A percentile compares a stretch with the other conserved stretches of the same genome.
Evolutionary conservation across 2,888 invertebrate genomes (phyloP).

Genomic region (Carpatolechia fugitivella): DNA sequence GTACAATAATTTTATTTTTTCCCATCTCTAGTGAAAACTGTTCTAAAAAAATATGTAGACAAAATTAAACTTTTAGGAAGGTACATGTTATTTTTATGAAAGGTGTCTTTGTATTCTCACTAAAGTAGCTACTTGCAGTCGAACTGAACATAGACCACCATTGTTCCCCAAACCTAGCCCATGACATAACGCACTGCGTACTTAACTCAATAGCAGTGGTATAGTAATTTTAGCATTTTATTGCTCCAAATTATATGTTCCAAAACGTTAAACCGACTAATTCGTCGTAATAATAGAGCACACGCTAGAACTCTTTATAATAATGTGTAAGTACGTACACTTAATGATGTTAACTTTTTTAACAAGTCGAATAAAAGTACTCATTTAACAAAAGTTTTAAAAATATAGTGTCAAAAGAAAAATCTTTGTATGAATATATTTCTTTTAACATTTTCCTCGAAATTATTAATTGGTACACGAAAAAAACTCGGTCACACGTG

Average conservation of each 20-base stretch:
- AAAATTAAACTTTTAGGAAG: no score
- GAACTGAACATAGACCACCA: no score
- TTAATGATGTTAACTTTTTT: neutral
- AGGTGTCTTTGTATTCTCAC: no score
- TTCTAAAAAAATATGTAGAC: no score
- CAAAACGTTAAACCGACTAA: conserved; percentile 36
- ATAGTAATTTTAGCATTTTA: conserved; percentile 32
- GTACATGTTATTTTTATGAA: no score
- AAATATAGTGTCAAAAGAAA: no score
- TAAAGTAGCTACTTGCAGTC: no score
- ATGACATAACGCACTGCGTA: no score
- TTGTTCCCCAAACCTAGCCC: conserved; percentile 1
- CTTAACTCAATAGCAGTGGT: no score
- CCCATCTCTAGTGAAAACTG: no score
- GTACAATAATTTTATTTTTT: no score
- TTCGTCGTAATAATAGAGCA: conserved; percentile 3
- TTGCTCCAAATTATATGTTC: conserved; percentile 53
- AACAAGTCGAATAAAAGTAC: neutral
- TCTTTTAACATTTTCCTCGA: neutral
- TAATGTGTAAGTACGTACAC: no score
- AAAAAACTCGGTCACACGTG: conserved; percentile 11
- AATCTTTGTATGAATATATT: neutral
- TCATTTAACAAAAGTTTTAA: neutral
- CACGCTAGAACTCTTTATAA: neutral
- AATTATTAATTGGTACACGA: conserved; percentile 9